A percentile compares a stretch with the other conserved stretches of the same genome.
Evolutionary conservation across 2,113 vertebrate genomes (phyloP).

Genomic region (Accipiter cooperii): DNA sequence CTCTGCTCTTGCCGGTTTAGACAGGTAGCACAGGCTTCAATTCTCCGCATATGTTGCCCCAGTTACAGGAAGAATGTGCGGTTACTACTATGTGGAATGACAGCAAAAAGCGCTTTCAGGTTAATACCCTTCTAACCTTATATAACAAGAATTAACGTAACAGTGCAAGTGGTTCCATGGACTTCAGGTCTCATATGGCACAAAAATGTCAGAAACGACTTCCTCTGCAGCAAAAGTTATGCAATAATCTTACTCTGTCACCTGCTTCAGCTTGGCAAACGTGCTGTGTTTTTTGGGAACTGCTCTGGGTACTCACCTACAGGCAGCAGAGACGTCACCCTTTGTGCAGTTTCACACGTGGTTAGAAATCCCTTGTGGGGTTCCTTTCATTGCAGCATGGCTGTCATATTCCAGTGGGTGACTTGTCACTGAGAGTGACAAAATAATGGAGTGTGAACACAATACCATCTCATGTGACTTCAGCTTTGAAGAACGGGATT

Average conservation of each 20-base stretch:
- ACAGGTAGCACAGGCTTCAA: background rate
- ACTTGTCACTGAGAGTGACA: background rate
- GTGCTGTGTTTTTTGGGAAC: background rate
- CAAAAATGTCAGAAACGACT: background rate
- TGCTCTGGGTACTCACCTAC: background rate
- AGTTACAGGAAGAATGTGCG: background rate
- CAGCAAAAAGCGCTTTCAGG: background rate
- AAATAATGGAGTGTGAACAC: background rate
- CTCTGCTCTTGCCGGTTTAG: background rate
- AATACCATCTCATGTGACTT: background rate
- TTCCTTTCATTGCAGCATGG: background rate
- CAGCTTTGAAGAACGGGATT: background rate
- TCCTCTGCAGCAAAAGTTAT: background rate
- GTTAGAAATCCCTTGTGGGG: background rate
- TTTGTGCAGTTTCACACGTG: background rate
- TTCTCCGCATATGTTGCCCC: background rate
- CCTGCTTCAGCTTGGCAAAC: background rate
- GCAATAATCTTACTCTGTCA: background rate
- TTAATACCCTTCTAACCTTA: background rate
- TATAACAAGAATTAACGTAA: background rate
- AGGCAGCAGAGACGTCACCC: background rate
- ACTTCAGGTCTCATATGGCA: background rate
- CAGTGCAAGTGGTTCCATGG: accelerated
- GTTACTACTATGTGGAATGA: background rate
- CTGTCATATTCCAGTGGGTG: background rate